Evolutionary conservation across 30 jellyfish, hydroid and myxozoan species (phyloP), one percentile per base, ranked within the genome.

Genomic region (Pseudorhiza aurosa): DNA sequence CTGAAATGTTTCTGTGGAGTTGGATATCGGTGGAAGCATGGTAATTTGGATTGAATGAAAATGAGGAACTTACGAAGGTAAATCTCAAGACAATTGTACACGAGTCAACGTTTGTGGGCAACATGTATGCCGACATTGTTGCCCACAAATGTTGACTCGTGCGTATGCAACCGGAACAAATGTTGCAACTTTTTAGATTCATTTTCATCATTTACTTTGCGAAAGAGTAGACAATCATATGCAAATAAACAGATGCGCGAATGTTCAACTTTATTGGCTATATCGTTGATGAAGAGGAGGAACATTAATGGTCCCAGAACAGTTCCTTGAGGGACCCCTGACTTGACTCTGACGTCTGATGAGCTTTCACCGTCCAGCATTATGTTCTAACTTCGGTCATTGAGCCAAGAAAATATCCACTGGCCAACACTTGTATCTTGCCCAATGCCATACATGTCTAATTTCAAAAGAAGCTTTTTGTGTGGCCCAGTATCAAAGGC

Each of bases 251-350:
- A 50, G 47, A 75, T 33, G 29, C 68, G 78, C n/a, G 80, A 75
- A 43, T 36, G 82, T 37, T 75, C 77, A 42, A 75, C 88, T 0
- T 56, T 32, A 18, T 22, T 55, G 77, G 44, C 36, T 30, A 53
- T 55, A 58, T 75, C 88, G 49, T 75, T 75, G 65, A 75, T 57
- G 78, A 55, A 58, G 26, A 56, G 67, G 50, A 75, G 77, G 37
- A 75, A 75, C 77, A 75, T 33, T 75, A 75, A 36, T 53, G 88
- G 86, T 32, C 58, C 75, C n/a, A 32, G 72, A 26, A 74, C 87
- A n/a, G 87, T 74, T 33, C 87, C 87, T 74, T 74, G 79, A 51
- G 87, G 87, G 33, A 74, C 77, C 12, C 77, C 87, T 36, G 87
- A 74, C 57, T 50, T 6, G 22, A 58, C 85, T 29, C 77, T 58